Evolutionary conservation across 2,888 invertebrate genomes (phyloP).

Genomic region (Noctua pronuba): DNA sequence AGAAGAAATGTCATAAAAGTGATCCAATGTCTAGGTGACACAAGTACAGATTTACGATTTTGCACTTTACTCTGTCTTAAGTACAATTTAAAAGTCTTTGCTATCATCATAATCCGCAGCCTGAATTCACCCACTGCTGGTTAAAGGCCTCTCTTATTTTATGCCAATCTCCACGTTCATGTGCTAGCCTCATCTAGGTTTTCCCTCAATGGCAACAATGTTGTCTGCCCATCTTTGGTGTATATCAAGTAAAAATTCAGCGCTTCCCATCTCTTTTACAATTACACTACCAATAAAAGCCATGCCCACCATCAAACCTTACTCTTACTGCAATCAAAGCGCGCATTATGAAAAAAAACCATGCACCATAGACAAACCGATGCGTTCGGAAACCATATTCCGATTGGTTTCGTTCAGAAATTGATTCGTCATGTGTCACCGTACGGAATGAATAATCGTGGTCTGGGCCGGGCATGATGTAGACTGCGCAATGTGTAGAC

Average conservation of each 20-base stretch:
- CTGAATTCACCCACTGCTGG: not conserved
- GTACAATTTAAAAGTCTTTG: not conserved
- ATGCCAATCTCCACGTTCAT: not conserved
- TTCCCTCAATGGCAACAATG: not conserved
- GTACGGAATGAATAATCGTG: constrained; percentile 88
- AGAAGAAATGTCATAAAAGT: not conserved
- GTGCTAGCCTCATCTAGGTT: not conserved
- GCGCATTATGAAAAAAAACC: constrained; percentile 58
- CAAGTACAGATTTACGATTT: not conserved
- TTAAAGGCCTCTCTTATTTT: not conserved
- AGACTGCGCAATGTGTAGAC: constrained; percentile 71
- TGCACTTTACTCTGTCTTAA: not conserved
- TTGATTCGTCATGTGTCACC: constrained; percentile 90
- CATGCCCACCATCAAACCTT: constrained; percentile 45
- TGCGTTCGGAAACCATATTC: constrained; percentile 69
- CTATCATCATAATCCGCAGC: not conserved
- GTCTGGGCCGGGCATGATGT: constrained; percentile 68
- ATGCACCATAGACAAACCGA: constrained; percentile 67
- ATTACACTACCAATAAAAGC: constrained; percentile 48
- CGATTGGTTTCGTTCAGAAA: constrained; percentile 81
- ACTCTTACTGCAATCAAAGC: constrained; percentile 58
- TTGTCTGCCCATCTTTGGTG: not conserved
- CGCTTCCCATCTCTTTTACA: not conserved
- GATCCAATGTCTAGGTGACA: not conserved
- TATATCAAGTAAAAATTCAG: not conserved